Base-by-base conservation (phyloP, 2,113 vertebrate genomes). In the Epinephelus moara region DNA sequence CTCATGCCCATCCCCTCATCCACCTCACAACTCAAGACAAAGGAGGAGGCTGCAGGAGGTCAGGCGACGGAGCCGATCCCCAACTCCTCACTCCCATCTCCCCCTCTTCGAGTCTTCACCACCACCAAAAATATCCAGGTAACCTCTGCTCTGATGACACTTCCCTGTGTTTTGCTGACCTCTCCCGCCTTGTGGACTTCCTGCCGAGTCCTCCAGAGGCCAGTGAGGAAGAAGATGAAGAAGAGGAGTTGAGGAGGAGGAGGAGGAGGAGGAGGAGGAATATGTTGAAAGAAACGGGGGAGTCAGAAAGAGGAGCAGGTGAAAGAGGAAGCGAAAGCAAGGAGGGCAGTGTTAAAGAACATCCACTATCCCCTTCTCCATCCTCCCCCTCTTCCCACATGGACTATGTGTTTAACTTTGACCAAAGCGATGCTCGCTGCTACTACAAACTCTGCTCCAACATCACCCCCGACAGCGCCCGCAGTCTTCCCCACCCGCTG, bases 361-460 rank as follows among this genome's bases (percentile, higher is more conserved):
- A 47, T 18, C 49, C 19, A 0, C n/a, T 42, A 0, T 66, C 88
- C 4, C 17, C 69, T 1, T 84, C 90, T 15, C 66, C 87, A 0
- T 85, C 72, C 12, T 86, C 90, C 21, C 47, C 80, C 9, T 0
- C 79, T 63, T 86, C 85, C 25, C 57, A 87, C 23, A 60, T 47
- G 21, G 94, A 95, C 33, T 93, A 91, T 76, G 88, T 94, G 64
- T 93, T 96, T 47, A 95, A 93, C 40, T 95, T 96, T 3, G 92
- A 96, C 67, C 88, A 86, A 81, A 93, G 91, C 0, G 95, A 95
- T 53, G 37, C 85, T 2, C 74, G 92, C 52, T 95, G 95, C 84
- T 98, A 96, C 90, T 97, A 96, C 89, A 97, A 94, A 69, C 92
- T 97, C 59, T 96, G 97, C 87, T 91, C 95, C 78, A 96, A 94